Conservation (phyloP, 2,797 vertebrate species). For the Gymnodraco acuticeps region DNA sequence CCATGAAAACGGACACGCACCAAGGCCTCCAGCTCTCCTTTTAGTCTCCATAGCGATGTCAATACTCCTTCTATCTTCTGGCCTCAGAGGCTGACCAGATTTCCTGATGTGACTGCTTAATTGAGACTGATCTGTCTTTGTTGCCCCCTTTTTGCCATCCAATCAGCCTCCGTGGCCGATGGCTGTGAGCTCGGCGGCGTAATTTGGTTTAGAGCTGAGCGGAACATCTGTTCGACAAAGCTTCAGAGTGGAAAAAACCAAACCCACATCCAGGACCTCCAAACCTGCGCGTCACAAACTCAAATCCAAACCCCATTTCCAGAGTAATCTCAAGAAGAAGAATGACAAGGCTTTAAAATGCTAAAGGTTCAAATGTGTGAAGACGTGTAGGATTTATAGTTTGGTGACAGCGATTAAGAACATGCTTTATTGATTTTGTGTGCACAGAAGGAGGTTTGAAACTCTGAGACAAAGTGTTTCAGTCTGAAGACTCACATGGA, state of each 20-base stretch:
- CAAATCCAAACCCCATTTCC: constrained; percentile 11
- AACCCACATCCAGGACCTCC: constrained; percentile 31
- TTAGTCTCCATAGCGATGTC: constrained; percentile 79
- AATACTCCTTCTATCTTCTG: constrained; percentile 72
- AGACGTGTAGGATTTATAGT: constrained; percentile 29
- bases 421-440: constrained; percentile 49
- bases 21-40: constrained; percentile 65
- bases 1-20: constrained; percentile 38
- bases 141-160: constrained; percentile 68
- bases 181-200: constrained; percentile 63
- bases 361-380: constrained; percentile 14
- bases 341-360: constrained; percentile 46
- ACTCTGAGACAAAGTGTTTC: constrained; percentile 26
- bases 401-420: constrained; percentile 24
- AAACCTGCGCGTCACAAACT: constrained; percentile 33
- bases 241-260: constrained; percentile 57
- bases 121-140: constrained; percentile 75
- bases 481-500: constrained; percentile 18
- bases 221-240: constrained; percentile 84
- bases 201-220: constrained; percentile 82
- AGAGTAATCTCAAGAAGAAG: constrained; percentile 26
- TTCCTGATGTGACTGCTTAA: constrained; percentile 76
- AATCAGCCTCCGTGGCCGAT: constrained; percentile 73
- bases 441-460: constrained; percentile 34
- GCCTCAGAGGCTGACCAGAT: constrained; percentile 78